Evolutionary conservation across 1,140 invertebrate species (phyloP).

Genomic region (Trichoplusia ni): DNA sequence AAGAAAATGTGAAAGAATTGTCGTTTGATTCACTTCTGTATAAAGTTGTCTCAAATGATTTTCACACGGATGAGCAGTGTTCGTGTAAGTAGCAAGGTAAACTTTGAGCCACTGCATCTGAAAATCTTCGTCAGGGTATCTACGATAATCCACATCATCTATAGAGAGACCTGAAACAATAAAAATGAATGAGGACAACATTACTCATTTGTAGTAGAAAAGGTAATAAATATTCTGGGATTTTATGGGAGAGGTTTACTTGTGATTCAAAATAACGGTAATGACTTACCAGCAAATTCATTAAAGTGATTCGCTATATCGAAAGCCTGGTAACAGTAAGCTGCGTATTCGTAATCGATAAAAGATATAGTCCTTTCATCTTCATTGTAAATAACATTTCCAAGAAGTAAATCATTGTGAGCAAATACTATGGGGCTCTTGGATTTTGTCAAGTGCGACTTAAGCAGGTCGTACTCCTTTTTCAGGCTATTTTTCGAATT

Average conservation of each 20-base stretch:
- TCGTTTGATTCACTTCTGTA: constrained; percentile 90
- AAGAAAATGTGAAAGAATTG: constrained; percentile 91
- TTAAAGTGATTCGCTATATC: constrained; percentile 99
- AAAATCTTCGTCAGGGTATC: constrained; percentile 91
- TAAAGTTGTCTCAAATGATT: constrained; percentile 87
- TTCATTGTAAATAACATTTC: constrained; percentile 94
- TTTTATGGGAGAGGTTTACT: no score
- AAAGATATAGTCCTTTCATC: constrained; percentile 90
- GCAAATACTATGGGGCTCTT: constrained; percentile 95
- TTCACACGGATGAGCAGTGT: constrained; percentile 76
- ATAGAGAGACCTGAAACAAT: constrained; percentile 84
- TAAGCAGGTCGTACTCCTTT: constrained; percentile 87
- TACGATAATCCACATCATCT: constrained; percentile 86
- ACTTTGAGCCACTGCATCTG: constrained; percentile 91
- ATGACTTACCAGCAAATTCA: constrained; percentile 96
- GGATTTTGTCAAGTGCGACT: constrained; percentile 84
- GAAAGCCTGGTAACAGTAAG: constrained; percentile 96
- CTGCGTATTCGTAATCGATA: constrained; percentile 99
- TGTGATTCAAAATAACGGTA: not conserved
- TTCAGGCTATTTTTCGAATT: constrained; percentile 85
- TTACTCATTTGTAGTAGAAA: no score
- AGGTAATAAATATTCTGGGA: no score
- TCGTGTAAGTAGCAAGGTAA: constrained; percentile 87
- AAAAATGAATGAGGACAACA: no score
- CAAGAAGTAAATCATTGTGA: constrained; percentile 98